Evolutionary conservation across 2,888 invertebrate genomes (phyloP).

Genomic region (Cyclophora albipunctata): DNA sequence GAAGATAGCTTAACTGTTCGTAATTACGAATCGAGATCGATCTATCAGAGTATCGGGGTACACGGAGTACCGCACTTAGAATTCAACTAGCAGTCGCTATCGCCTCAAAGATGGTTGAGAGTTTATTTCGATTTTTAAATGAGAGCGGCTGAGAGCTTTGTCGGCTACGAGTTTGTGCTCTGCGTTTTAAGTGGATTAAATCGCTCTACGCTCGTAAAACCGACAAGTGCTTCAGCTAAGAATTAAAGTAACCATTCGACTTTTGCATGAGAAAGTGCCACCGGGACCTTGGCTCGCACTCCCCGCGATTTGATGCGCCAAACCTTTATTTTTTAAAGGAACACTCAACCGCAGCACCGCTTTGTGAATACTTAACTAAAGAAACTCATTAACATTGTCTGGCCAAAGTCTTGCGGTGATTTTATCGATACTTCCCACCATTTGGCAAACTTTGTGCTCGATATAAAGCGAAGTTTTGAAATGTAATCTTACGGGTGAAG

Average conservation of each 20-base stretch:
- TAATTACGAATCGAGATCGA: slow-evolving; percentile 23
- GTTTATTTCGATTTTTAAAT: slow-evolving; percentile 77
- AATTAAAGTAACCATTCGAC: slow-evolving; percentile 75
- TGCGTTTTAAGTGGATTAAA: slow-evolving; percentile 77
- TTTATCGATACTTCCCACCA: slow-evolving; percentile 38
- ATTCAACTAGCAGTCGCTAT: slow-evolving; percentile 63
- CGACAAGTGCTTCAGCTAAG: slow-evolving; percentile 73
- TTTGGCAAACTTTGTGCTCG: slow-evolving; percentile 17
- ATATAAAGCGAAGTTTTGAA: slow-evolving; percentile 16
- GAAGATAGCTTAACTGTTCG: too few species aligned
- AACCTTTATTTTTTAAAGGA: slow-evolving; percentile 51
- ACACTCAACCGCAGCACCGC: slow-evolving; percentile 48
- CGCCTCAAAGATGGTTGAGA: slow-evolving; percentile 71
- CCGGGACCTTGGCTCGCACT: slow-evolving; percentile 59
- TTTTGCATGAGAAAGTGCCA: slow-evolving; percentile 74
- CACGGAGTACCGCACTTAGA: slow-evolving; percentile 61
- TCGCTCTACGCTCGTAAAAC: slow-evolving; percentile 75
- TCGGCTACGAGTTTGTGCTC: slow-evolving; percentile 73
- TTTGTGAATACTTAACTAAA: slow-evolving; percentile 61
- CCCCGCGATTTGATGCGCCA: slow-evolving; percentile 51
- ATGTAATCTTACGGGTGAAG: slow-evolving; percentile 26
- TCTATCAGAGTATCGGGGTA: slow-evolving; percentile 50
- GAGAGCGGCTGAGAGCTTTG: slow-evolving; percentile 75
- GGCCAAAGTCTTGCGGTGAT: slow-evolving; percentile 34
- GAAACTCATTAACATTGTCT: slow-evolving; percentile 59